Conservation (phyloP, 1,140 invertebrate species). For the Kradibia gibbosae region DNA sequence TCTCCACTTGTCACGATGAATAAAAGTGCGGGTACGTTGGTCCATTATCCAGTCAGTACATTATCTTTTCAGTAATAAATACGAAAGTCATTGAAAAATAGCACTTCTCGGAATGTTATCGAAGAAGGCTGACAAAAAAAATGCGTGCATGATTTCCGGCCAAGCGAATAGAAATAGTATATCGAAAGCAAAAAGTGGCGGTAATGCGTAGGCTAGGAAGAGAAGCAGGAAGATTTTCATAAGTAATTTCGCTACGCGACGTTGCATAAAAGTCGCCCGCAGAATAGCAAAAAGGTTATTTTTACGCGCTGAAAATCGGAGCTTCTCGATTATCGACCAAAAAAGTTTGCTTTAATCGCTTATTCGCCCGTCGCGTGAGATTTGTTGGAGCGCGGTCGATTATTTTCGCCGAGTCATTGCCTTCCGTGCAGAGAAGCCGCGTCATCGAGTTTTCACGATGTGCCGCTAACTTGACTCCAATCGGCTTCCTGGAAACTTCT, state of each 20-base stretch:
- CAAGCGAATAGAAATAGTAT: not conserved
- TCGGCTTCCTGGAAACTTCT: not conserved
- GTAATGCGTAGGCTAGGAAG: not conserved
- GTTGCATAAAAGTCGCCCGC: constrained; percentile 1
- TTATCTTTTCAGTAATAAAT: constrained; percentile 5
- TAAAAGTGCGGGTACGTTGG: not conserved
- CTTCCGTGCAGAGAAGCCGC: not conserved
- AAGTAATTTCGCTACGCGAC: not conserved
- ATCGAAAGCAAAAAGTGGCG: not conserved
- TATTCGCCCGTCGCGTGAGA: constrained; percentile 20
- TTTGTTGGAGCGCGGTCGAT: not conserved
- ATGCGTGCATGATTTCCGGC: not conserved
- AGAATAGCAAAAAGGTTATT: not conserved
- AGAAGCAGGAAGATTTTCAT: not conserved
- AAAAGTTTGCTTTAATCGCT: constrained; percentile 11
- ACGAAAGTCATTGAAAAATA: not conserved
- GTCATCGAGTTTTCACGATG: constrained; percentile 37
- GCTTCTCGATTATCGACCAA: not conserved
- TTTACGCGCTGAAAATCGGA: not conserved
- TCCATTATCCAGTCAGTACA: not conserved
- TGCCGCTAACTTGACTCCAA: constrained; percentile 15
- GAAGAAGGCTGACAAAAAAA: not conserved
- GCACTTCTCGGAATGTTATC: not conserved
- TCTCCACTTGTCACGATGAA: not conserved
- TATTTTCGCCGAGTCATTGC: constrained; percentile 21